Evolutionary conservation across 2,113 vertebrate genomes (phyloP).

Genomic region (Verasper variegatus): DNA sequence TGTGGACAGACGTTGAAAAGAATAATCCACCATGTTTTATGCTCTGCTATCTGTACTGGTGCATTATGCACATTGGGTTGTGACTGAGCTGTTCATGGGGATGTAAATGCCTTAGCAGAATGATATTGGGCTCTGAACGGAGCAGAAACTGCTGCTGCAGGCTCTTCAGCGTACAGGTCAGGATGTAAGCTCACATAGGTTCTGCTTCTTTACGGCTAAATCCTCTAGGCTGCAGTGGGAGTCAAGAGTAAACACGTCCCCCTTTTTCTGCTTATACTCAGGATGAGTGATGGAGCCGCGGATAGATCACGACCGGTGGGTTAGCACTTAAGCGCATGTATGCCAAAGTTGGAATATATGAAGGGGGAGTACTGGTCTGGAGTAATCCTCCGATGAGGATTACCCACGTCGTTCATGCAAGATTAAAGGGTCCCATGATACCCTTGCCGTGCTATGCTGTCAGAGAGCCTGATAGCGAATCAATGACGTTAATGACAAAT

Average conservation of each 20-base stretch:
- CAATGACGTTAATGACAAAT: slow-evolving; percentile 46
- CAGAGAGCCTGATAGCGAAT: slow-evolving; percentile 41
- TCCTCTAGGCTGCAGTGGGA: slow-evolving; percentile 43
- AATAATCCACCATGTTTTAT: neutral
- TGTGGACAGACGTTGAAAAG: neutral
- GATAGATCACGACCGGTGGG: slow-evolving; percentile 56
- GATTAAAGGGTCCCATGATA: slow-evolving; percentile 72
- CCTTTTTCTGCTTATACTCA: slow-evolving; percentile 42
- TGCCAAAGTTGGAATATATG: slow-evolving; percentile 54
- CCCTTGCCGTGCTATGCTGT: neutral
- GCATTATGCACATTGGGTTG: neutral
- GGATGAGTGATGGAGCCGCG: slow-evolving; percentile 53
- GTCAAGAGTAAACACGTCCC: slow-evolving; percentile 59
- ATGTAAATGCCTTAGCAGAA: slow-evolving; percentile 27
- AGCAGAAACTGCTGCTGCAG: slow-evolving; percentile 3
- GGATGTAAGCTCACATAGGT: slow-evolving; percentile 26
- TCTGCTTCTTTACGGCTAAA: slow-evolving; percentile 55
- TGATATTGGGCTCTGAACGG: slow-evolving; percentile 11
- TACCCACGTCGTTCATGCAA: slow-evolving; percentile 72
- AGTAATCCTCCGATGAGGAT: slow-evolving; percentile 74
- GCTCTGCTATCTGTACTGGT: neutral
- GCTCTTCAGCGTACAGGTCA: slow-evolving; percentile 29
- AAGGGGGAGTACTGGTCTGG: slow-evolving; percentile 49
- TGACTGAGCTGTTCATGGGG: slow-evolving; percentile 7
- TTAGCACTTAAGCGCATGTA: slow-evolving; percentile 63